phyloP scores from a whole-genome alignment of 2,888 invertebrate species.

The Alcis repandata region DNA sequence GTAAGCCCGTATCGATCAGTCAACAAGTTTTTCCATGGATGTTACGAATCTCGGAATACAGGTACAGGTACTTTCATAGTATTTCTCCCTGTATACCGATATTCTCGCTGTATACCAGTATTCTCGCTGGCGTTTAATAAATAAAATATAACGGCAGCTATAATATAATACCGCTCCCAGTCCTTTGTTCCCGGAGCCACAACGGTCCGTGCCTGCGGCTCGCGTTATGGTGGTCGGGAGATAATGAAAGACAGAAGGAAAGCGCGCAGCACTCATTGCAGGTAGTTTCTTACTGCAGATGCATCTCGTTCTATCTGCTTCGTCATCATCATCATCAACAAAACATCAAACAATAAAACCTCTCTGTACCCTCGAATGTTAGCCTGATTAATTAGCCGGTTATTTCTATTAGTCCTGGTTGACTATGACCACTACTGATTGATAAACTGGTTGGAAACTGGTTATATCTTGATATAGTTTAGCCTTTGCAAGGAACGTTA shows the following conservation, averaged over 20 bases:
- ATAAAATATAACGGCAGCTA: conserved; percentile 27
- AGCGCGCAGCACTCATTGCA: no score
- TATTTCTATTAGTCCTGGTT: no score
- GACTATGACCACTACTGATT: no score
- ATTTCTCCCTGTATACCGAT: conserved; percentile 1
- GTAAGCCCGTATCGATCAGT: conserved; percentile 2
- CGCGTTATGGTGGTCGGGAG: conserved; percentile 43
- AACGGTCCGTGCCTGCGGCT: conserved; percentile 41
- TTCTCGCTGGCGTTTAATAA: conserved; percentile 25
- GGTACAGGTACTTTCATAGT: background rate
- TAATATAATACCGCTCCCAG: conserved; percentile 26
- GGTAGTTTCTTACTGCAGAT: no score
- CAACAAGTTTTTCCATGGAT: conserved; percentile 2
- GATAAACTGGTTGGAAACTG: no score
- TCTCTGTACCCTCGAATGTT: no score
- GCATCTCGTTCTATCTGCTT: no score
- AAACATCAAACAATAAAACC: no score
- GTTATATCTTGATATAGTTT: no score
- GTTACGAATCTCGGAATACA: background rate
- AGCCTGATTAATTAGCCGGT: no score
- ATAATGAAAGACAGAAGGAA: conserved; percentile 1
- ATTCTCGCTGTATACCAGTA: conserved; percentile 5
- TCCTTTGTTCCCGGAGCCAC: conserved; percentile 32
- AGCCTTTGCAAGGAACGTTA: no score
- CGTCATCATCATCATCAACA: no score